Conservation (phyloP, 1,140 invertebrate genomes). For the Drosophila triauraria region DNA sequence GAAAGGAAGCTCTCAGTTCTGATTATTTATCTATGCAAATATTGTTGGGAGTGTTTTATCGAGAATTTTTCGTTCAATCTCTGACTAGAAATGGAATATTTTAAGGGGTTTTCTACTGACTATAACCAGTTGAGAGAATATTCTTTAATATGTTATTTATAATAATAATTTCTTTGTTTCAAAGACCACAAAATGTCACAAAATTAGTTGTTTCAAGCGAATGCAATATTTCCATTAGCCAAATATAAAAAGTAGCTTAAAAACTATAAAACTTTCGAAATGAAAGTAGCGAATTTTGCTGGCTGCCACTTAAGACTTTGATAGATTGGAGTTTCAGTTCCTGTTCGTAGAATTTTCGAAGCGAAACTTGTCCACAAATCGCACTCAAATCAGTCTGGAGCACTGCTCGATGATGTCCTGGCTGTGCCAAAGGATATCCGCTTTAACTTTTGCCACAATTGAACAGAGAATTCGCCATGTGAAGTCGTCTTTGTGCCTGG, state of each 20-base stretch:
- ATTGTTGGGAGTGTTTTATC: background rate
- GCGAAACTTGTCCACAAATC: slow-evolving; percentile 41
- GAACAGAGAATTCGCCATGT: slow-evolving; percentile 46
- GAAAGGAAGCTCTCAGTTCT: slow-evolving; percentile 1
- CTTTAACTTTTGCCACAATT: slow-evolving; percentile 57
- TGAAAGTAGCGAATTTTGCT: slow-evolving; percentile 8
- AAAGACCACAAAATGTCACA: no score
- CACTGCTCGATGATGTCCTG: slow-evolving; percentile 42
- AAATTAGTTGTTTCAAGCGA: background rate
- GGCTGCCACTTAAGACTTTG: slow-evolving; percentile 40
- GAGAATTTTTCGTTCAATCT: background rate
- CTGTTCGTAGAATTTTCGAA: slow-evolving; percentile 24
- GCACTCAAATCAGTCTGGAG: slow-evolving; percentile 40
- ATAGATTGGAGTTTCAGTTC: slow-evolving; percentile 37
- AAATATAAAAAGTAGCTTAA: background rate
- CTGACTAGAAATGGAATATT: background rate
- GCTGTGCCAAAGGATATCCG: slow-evolving; percentile 55
- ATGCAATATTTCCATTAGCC: background rate
- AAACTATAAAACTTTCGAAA: slow-evolving; percentile 6
- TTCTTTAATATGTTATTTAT: background rate
- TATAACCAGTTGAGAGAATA: no score
- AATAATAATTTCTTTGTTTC: background rate
- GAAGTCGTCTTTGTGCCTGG: slow-evolving; percentile 28
- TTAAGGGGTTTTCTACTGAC: no score
- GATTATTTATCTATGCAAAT: slow-evolving; percentile 30